Base-by-base conservation (phyloP, 1,140 invertebrate genomes). In the Bombus picipes region DNA sequence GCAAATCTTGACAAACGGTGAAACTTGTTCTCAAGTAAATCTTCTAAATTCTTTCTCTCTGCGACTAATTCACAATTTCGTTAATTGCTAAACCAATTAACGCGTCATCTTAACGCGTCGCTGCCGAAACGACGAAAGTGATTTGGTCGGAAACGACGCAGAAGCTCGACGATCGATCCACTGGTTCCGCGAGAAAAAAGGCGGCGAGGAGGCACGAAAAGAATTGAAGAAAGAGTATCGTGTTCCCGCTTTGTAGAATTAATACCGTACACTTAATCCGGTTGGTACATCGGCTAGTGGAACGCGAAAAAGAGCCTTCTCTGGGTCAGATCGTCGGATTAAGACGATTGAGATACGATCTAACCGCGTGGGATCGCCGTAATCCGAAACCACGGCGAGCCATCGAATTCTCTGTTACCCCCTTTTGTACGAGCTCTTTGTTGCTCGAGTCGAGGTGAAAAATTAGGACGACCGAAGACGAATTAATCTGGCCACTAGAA, bases 321-420 rank as follows among this genome's bases (percentile, higher is more conserved):
- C n/a, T 74, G 59, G 66, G 28, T 43, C 81, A 39, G 34, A 71
- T 85, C 71, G 15, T 62, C 86, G 81, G 77, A 89, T 85, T 78
- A 88, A 85, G 72, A 74, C 73, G 39, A 81, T 73, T 53, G 79
- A 77, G 83, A 88, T 83, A 62, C 47, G 75, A 79, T 78, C 68
- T 70, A 57, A 13, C 73, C 65, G 86, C 87, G 86, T 85, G 81
- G 87, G 86, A 88, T 83, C 74, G 79, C 41, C 28, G 87, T 88
- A 88, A 88, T 84, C 71, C 65, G 86, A 88, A n/a, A 88, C 86
- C 59, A n/a, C 0, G 28, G 59, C 59, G 2, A 28, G 59, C 59
- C 76, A 18, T 81, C 65, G 71, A 83, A 66, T 70, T 59, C n/a
- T 59, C 43, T 37, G 34, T 59, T 84, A 62, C 37, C n/a, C 70